Conservation (phyloP, 1,140 invertebrate genomes). For the Mactra quadrangularis region DNA sequence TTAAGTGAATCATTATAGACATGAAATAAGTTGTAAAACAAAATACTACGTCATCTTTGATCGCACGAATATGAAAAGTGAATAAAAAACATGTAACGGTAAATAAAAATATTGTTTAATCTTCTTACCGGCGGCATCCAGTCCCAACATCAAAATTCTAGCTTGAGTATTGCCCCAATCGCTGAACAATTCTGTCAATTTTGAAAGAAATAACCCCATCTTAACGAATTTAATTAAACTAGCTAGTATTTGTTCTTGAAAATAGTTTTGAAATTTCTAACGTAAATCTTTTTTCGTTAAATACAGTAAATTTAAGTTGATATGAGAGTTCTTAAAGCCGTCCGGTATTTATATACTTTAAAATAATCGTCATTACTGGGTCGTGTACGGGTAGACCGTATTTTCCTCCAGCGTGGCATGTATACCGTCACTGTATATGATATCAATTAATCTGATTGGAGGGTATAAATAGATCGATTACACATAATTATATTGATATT, state of each 20-base stretch:
- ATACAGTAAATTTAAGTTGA: neutral
- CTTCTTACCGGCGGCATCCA: slow-evolving; percentile 80
- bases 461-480: slow-evolving; percentile 27
- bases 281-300: neutral
- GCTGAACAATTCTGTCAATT: slow-evolving; percentile 29
- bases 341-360: neutral
- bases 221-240: neutral
- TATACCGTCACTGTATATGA: slow-evolving; percentile 20
- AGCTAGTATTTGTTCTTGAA: neutral
- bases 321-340: neutral
- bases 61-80: slow-evolving; percentile 90
- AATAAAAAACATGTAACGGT: slow-evolving; percentile 91
- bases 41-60: neutral
- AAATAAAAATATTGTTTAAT: slow-evolving; percentile 10
- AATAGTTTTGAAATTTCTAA: neutral
- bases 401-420: slow-evolving; percentile 7
- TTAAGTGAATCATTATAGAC: neutral
- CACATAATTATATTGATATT: too few relatives aligned
- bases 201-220: slow-evolving; percentile 54
- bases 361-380: neutral
- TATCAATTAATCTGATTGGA: slow-evolving; percentile 12
- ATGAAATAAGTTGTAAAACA: neutral
- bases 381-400: neutral
- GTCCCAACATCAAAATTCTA: slow-evolving; percentile 80
- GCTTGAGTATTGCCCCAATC: slow-evolving; percentile 62